Base-by-base conservation (phyloP, 1,140 invertebrate genomes). In the Drosophila aff. region DNA sequence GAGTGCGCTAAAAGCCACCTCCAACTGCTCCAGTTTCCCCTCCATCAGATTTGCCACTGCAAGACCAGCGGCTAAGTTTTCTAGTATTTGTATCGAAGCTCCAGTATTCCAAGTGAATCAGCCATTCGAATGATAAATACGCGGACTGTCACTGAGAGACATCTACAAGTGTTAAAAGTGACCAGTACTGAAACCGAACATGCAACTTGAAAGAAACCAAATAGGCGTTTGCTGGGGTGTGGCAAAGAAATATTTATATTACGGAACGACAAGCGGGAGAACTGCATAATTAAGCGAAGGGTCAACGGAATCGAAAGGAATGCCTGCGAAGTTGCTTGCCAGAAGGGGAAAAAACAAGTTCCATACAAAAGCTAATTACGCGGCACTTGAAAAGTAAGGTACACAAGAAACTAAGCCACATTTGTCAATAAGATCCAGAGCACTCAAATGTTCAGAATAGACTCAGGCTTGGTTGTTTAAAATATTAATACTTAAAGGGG, bases 251-350 rank as follows among this genome's bases (percentile, higher is more conserved):
- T 60, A 74, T 74, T 61, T 73, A 74, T 53, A 33, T 46, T 62
- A 74, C 53, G 38, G 55, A 71, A 38, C 69, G 53, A 40, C 50
- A 13, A 40, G n/a, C 28, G 13, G 18, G 40, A 38, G 57, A 62
- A 61, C 47, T 75, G 69, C 72, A 64, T 57, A 63, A 75, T 74
- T 72, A 57, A 57, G 47, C 46, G 68, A 59, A 21, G 71, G 55
- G 60, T 61, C 62, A 73, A 62, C 69, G 59, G 23, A 79, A 55
- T 74, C 44, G 21, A 47, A 21, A 57, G 62, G 58, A 73, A 75
- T 73, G 50, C 50, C 58, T 23, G 13, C 53, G 9, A 36, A 49
- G 58, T n/a, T 49, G 31, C 13, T 18, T 11, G 33, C 31, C 41
- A 28, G 16, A n/a, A 33, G 53, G 31, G 10, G 21, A 36, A 50